A percentile compares a stretch with the other conserved stretches of the same genome.
These are phyloP conservation scores for Atlantisia rogersi DNA, from an alignment of 2,113 vertebrate genomes.

Conservation along the genomic window DNA sequence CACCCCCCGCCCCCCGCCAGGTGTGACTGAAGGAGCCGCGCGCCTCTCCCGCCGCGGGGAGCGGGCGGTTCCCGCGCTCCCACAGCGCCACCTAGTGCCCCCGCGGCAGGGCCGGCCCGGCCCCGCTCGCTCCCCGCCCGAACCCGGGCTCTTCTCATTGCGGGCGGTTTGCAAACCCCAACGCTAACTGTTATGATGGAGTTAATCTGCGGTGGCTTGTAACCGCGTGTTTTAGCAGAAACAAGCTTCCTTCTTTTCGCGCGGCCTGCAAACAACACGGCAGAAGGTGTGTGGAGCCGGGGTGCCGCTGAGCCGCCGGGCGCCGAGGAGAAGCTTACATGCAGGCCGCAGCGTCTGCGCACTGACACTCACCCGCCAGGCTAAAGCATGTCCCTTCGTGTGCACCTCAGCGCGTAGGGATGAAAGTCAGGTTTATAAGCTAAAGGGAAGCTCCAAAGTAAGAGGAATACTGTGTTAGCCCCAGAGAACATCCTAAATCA, in stretches of 20 bases:
- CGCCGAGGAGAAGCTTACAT: no score
- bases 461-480: neutral
- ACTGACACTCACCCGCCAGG: neutral
- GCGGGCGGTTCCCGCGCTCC: slow-evolving; percentile 55
- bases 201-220: neutral
- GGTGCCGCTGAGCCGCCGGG: no score
- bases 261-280: neutral
- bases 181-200: no score
- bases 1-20: no score
- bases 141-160: fast-evolving
- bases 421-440: neutral
- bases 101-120: neutral
- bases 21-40: no score
- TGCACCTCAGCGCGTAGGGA: neutral
- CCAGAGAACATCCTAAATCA: neutral
- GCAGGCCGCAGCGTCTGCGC: neutral
- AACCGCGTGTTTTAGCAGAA: neutral
- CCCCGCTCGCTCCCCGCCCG: no score
- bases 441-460: neutral
- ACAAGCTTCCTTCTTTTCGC: no score
- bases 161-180: neutral
- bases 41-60: no score
- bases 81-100: slow-evolving; percentile 76
- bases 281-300: neutral
- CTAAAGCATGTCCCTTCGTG: neutral